Evolutionary conservation across 2,888 invertebrate genomes (phyloP).

Genomic region (Ellobium chinense): DNA sequence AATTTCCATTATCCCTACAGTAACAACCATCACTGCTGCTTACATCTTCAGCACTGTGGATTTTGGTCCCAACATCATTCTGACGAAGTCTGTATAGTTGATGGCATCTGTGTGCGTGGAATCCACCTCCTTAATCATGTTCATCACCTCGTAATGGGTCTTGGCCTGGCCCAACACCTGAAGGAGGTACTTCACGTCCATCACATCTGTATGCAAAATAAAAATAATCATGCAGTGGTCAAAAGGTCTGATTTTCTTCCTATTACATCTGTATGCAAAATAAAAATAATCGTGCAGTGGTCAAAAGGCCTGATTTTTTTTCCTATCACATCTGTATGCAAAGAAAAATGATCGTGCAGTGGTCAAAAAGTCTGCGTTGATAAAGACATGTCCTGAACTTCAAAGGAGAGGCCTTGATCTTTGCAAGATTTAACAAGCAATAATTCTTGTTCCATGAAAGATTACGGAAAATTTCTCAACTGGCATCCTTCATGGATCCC

Average conservation of each 20-base stretch:
- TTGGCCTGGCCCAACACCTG: conserved; percentile 76
- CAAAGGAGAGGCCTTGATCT: too few species aligned
- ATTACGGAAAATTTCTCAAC: too few species aligned
- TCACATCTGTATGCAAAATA: conserved; percentile 66
- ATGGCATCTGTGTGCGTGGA: conserved; percentile 70
- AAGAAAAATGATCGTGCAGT: too few species aligned
- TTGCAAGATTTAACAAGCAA: too few species aligned
- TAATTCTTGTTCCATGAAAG: too few species aligned
- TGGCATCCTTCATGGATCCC: too few species aligned
- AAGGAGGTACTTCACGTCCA: conserved; percentile 75
- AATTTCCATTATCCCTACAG: neutral
- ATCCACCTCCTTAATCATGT: conserved; percentile 76
- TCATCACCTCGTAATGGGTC: conserved; percentile 76
- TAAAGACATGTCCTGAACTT: too few species aligned
- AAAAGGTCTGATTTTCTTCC: neutral
- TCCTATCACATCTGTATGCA: too few species aligned
- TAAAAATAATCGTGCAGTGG: too few species aligned
- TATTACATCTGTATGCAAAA: too few species aligned
- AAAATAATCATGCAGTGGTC: neutral
- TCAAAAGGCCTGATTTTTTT: neutral
- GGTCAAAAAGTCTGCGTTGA: too few species aligned
- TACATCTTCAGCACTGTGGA: conserved; percentile 74
- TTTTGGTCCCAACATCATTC: conserved; percentile 76
- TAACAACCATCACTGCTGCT: too few species aligned
- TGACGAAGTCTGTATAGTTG: conserved; percentile 73